These are phyloP conservation scores for Acanthosoma haemorrhoidale DNA, from an alignment of 2,888 invertebrate genomes.

Conservation along the genomic window DNA sequence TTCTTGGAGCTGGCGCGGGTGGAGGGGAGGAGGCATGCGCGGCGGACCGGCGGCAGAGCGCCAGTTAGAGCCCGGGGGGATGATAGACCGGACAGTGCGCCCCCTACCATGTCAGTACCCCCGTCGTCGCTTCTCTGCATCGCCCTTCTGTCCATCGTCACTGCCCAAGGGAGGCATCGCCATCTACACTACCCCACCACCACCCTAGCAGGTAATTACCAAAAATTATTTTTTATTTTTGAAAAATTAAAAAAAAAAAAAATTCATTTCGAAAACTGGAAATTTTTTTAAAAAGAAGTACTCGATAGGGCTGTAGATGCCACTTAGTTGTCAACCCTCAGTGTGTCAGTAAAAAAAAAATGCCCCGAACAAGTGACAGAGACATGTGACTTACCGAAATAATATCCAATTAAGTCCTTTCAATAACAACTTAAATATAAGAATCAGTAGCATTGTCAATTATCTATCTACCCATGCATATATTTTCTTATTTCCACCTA, in stretches of 20 bases:
- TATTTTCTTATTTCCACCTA: too few species aligned
- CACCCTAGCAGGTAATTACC: neutral
- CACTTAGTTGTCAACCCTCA: too few species aligned
- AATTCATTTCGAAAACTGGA: neutral
- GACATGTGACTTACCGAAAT: too few species aligned
- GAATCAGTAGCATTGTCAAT: too few species aligned
- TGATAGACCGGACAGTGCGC: neutral
- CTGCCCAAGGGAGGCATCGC: conserved; percentile 2
- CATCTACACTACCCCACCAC: neutral
- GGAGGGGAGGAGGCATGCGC: conserved; percentile 8
- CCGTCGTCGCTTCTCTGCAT: neutral
- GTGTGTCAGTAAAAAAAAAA: too few species aligned
- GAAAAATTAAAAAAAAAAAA: neutral
- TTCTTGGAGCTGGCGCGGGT: conserved; percentile 11
- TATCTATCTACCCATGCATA: too few species aligned
- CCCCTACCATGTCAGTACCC: neutral
- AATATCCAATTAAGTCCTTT: too few species aligned
- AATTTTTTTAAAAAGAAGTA: neutral
- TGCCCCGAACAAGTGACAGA: too few species aligned
- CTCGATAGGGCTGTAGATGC: too few species aligned
- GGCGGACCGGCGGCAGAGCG: neutral
- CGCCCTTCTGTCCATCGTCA: neutral
- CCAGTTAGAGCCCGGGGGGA: neutral
- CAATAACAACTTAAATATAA: too few species aligned
- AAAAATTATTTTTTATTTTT: neutral